phyloP scores from a whole-genome alignment of 2,113 vertebrate genomes.

The Epinephelus moara region DNA sequence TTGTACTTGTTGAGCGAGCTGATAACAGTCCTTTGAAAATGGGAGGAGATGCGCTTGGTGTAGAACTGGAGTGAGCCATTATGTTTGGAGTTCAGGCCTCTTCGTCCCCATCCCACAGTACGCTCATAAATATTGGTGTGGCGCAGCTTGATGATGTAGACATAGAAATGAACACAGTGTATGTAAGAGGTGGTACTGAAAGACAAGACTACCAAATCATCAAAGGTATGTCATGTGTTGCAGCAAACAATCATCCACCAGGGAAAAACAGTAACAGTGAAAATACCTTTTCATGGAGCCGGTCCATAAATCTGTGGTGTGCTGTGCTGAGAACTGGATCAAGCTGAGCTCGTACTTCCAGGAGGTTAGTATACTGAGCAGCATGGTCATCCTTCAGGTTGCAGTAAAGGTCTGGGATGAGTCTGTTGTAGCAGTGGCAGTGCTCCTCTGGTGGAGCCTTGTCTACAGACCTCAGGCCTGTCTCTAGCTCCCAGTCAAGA shows the following conservation, averaged over 20 bases:
- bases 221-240: background rate
- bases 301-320: slow-evolving; percentile 70
- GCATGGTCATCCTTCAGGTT: slow-evolving; percentile 73
- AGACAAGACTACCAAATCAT: background rate
- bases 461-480: slow-evolving; percentile 72
- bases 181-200: background rate
- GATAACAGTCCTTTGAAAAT: slow-evolving; percentile 74
- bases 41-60: slow-evolving; percentile 63
- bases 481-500: slow-evolving; percentile 78
- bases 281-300: slow-evolving; percentile 73
- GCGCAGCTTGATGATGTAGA: slow-evolving; percentile 66
- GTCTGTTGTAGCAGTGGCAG: slow-evolving; percentile 81
- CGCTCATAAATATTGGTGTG: slow-evolving; percentile 81
- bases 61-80: slow-evolving; percentile 80
- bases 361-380: slow-evolving; percentile 71
- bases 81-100: slow-evolving; percentile 71
- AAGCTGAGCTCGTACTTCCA: slow-evolving; percentile 66
- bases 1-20: slow-evolving; percentile 69
- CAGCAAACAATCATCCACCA: background rate
- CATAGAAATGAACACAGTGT: background rate
- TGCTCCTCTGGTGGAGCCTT: slow-evolving; percentile 69
- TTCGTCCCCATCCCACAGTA: slow-evolving; percentile 75
- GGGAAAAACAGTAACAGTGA: background rate
- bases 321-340: slow-evolving; percentile 64
- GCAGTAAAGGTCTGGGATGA: slow-evolving; percentile 76